Percentiles rank a stretch among this genome's conserved stretches.
Evolutionary conservation across 1,140 invertebrate genomes (phyloP).

Genomic region (Chrysopa pallens): DNA sequence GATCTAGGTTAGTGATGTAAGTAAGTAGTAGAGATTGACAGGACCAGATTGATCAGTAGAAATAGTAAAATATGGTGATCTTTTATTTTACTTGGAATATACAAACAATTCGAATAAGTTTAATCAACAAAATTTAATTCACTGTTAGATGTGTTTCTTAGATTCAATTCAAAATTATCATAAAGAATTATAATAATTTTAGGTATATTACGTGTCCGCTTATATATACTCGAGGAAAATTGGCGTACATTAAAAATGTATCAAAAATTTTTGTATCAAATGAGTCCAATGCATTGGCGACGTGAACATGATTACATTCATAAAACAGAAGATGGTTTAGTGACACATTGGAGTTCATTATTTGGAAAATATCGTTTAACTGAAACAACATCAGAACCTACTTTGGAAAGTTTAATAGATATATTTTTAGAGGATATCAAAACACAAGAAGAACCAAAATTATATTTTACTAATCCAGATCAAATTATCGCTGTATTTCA

Average conservation of each 20-base stretch:
- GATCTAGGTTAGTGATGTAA: slow-evolving; percentile 19
- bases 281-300: slow-evolving; percentile 36
- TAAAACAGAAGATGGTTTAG: slow-evolving; percentile 2
- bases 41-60: too few relatives aligned
- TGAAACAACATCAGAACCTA: slow-evolving; percentile 15
- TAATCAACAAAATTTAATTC: too few relatives aligned
- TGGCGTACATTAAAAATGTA: slow-evolving; percentile 39
- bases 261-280: slow-evolving; percentile 39
- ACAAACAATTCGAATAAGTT: too few relatives aligned
- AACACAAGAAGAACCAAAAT: slow-evolving; percentile 21
- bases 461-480: slow-evolving; percentile 36
- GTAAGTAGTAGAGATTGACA: too few relatives aligned
- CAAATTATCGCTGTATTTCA: slow-evolving; percentile 34
- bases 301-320: slow-evolving; percentile 22
- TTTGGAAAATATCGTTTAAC: slow-evolving; percentile 14
- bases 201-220: slow-evolving; percentile 30
- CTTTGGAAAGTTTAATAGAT: slow-evolving; percentile 25
- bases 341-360: slow-evolving; percentile 1
- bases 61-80: too few relatives aligned
- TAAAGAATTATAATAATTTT: too few relatives aligned
- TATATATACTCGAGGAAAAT: slow-evolving; percentile 40
- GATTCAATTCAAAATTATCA: too few relatives aligned
- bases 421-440: slow-evolving; percentile 27
- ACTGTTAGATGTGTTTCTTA: too few relatives aligned
- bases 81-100: too few relatives aligned